Evolutionary conservation across 1,140 invertebrate genomes (phyloP).

Genomic region (Drosophila micromelanica): DNA sequence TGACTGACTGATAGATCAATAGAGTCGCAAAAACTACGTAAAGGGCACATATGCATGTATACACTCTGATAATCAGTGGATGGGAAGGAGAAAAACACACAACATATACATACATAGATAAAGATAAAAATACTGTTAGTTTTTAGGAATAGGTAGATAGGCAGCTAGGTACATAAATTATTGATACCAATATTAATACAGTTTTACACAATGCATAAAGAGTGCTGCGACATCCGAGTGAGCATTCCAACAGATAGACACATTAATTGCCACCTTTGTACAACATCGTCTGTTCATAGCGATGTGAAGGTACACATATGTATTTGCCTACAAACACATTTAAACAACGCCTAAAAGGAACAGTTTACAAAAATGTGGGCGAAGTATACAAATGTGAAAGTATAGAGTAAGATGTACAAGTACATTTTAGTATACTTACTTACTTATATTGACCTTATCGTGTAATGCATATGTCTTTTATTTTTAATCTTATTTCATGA

Average conservation of each 20-base stretch:
- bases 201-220: slow-evolving; percentile 21
- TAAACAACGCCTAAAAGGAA: slow-evolving; percentile 8
- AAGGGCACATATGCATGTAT: neutral
- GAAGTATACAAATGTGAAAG: neutral
- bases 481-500: neutral
- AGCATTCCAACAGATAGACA: slow-evolving; percentile 1
- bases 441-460: neutral
- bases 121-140: neutral
- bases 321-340: slow-evolving; percentile 9
- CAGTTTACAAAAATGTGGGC: neutral
- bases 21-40: neutral
- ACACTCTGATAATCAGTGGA: neutral
- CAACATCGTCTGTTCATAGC: neutral
- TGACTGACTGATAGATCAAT: too few relatives aligned
- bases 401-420: neutral
- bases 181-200: neutral
- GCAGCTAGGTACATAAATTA: neutral
- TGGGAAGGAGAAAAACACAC: slow-evolving; percentile 5
- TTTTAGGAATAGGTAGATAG: neutral
- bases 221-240: slow-evolving; percentile 14
- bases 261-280: neutral
- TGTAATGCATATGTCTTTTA: neutral
- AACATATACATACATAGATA: slow-evolving; percentile 28
- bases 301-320: neutral
- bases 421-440: neutral